Evolutionary conservation across 2,113 vertebrate genomes (phyloP), one percentile per base, ranked within the genome.

Genomic region (Neoarius graeffei): DNA sequence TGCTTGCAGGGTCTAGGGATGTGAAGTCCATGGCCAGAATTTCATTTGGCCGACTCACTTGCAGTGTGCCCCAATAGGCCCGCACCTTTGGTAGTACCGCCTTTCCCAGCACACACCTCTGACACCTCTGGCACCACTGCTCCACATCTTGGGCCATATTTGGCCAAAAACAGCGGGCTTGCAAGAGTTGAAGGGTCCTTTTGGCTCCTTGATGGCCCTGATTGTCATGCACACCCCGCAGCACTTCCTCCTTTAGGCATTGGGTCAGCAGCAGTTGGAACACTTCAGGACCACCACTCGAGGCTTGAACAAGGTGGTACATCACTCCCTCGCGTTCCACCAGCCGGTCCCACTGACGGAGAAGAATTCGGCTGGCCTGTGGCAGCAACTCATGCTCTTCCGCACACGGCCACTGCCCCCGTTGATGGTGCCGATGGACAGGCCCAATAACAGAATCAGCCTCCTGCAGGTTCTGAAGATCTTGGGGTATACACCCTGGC

Each of bases 61-160:
- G 83, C 10, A 42, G 69, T 17, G 25, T 42, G 19, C 27, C 27
- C 50, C 19, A 23, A 2, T 57, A 59, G 4, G 80, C 0, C 10
- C 56, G 56, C 42, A 82, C 27, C 23, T 86, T 80, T 11, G 87
- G 83, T 30, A 54, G 84, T 3, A 81, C 42, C 1, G 82, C 59
- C 71, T 88, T 88, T 48, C 67, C 57, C 42, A 88, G 17, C 17
- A 54, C 30, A 79, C 87, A 88, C 48, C 82, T 48, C 6, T 52
- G 48, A 25, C 87, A 88, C 17, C 50, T 48, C 5, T 64, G 69
- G 50, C 71, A 84, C 35, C 50, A 54, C 15, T 60, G 23, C 20
- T 84, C 69, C 1, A 60, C 48, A 56, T 69, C 59, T 7, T 52
- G 13, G 4, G 27, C 57, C 56, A 82, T 82, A 60, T 62, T 62